Evolutionary conservation across 53 echinoderm and acorn worm species (phyloP), one percentile per base, ranked within the genome.

Genomic region (Apostichopus leukothele): DNA sequence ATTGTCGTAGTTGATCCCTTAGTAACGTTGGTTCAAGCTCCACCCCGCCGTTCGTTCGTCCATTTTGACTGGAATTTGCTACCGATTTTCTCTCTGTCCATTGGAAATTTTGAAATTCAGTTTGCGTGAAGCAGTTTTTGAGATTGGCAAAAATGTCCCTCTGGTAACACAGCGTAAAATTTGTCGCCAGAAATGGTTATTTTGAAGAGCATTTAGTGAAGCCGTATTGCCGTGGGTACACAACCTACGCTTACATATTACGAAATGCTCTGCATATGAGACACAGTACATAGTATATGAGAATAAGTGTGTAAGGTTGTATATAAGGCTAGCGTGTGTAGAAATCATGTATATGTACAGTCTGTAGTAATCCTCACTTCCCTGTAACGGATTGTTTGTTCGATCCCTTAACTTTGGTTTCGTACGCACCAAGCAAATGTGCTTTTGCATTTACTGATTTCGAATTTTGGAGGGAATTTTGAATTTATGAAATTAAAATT

Each of bases 1-100:
- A 54, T 53, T 83, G 83, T 83, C 83, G 83, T 53, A 83, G 83
- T 52, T 19, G 83, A 54, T 83, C 83, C 83, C 83, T 83, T 21
- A 20, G 83, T 60, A 53, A 9, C 53, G 19, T 83, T 21, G 83
- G 53, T 54, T 21, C 22, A 60, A 60, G 60, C 83, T 83, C 83
- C 83, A 54, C 60, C 83, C 83, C 83, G 83, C 39, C 83, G 83
- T 83, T 52, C 18, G 11, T 83, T 83, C 83, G 83, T 83, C 83
- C 83, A 83, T 83, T 83, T 83, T 83, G 83, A 55, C 53, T 18
- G 19, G 55, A 21, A 54, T 53, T 53, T 55, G 21, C 57, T 57
- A 55, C n/a, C 7, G 57, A 83, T 53, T 83, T 83, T 52, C 78
- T 51, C 50, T 16, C 6, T 10, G 13, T 39, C 50, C 50, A 26